Conservation (phyloP, 1,140 invertebrate species). For the Drosophila sucinea region DNA sequence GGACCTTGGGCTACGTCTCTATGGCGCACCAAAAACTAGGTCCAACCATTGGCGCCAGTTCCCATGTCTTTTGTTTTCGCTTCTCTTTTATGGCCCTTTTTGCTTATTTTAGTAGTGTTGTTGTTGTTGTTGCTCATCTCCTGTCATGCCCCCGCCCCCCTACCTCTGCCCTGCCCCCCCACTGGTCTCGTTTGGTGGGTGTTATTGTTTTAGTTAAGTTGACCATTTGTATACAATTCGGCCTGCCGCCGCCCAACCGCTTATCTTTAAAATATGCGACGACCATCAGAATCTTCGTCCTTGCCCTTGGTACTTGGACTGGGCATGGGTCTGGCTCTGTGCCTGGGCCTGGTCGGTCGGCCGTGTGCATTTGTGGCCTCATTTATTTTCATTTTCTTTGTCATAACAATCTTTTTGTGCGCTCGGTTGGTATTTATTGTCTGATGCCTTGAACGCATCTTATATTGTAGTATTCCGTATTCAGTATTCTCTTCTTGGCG, state of each 20-base stretch:
- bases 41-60: constrained; percentile 56
- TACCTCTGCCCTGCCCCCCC: too few relatives aligned
- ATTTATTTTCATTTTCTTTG: constrained; percentile 81
- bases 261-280: constrained; percentile 47
- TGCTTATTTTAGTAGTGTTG: constrained; percentile 58
- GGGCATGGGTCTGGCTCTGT: not conserved
- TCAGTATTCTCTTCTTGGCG: not conserved
- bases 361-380: constrained; percentile 70
- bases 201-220: constrained; percentile 81
- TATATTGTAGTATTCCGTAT: constrained; percentile 8
- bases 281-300: constrained; percentile 13
- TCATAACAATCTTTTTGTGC: constrained; percentile 76
- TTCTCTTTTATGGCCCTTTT: constrained; percentile 63
- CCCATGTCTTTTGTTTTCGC: constrained; percentile 63
- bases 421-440: constrained; percentile 29
- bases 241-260: constrained; percentile 40
- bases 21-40: not conserved
- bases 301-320: not conserved
- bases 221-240: constrained; percentile 80
- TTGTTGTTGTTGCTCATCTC: constrained; percentile 32
- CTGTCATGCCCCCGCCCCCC: constrained; percentile 5
- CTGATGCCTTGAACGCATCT: constrained; percentile 38
- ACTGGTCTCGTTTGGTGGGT: constrained; percentile 15
- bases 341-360: not conserved
- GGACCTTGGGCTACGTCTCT: not conserved